Evolutionary conservation across 35 echinoderm and acorn worm genomes (phyloP).

Genomic region (Anneissia japonica): DNA sequence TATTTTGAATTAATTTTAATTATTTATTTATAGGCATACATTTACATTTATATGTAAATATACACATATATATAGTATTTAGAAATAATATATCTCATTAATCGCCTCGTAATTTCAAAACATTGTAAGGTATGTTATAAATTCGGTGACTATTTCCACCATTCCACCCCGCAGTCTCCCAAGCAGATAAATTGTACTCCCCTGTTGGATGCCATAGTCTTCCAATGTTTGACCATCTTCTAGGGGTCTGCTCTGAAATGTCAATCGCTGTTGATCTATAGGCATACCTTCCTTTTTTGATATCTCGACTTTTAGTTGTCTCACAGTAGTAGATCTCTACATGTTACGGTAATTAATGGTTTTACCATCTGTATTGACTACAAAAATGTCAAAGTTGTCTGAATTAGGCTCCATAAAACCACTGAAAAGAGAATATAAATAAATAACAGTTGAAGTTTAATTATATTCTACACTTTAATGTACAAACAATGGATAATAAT

Average conservation of each 20-base stretch:
- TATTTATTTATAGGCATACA: no score
- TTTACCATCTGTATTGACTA: neutral
- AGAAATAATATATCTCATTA: no score
- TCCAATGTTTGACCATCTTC: neutral
- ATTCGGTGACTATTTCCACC: no score
- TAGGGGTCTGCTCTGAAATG: neutral
- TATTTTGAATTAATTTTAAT: no score
- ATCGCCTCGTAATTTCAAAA: no score
- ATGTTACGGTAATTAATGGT: neutral
- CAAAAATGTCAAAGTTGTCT: neutral
- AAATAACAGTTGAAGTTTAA: no score
- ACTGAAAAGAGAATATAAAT: no score
- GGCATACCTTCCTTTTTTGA: neutral
- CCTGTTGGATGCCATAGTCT: neutral
- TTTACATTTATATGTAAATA: no score
- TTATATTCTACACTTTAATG: no score
- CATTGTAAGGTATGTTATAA: no score
- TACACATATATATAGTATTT: no score
- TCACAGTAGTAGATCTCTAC: neutral
- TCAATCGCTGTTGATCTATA: neutral
- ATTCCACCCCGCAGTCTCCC: neutral
- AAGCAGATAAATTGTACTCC: neutral
- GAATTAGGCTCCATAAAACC: neutral
- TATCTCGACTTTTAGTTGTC: neutral
- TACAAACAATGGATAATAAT: no score